phyloP scores from a whole-genome alignment of 2,797 vertebrate species.

The Alectoris magna region DNA sequence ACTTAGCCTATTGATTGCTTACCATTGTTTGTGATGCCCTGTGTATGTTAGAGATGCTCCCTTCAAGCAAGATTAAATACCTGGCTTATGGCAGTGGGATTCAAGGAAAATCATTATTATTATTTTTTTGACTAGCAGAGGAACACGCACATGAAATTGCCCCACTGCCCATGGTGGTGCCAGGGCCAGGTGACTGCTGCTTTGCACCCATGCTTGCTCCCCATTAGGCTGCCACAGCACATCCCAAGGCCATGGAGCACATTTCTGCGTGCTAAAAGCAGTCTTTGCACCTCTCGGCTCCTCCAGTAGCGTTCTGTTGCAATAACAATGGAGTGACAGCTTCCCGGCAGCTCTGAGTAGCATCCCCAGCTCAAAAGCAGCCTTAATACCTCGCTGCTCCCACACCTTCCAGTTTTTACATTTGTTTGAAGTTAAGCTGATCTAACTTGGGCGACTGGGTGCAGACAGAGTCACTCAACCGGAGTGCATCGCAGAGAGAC shows the following conservation, averaged over 20 bases:
- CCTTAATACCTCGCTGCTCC: not conserved
- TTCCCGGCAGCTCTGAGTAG: not conserved
- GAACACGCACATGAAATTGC: not conserved
- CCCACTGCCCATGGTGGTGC: not conserved
- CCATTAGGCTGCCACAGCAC: not conserved
- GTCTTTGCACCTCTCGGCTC: not conserved
- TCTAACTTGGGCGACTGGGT: constrained; percentile 7
- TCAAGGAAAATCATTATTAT: constrained; percentile 4
- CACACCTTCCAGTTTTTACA: not conserved
- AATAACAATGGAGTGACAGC: constrained; percentile 48
- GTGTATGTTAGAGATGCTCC: constrained; percentile 9
- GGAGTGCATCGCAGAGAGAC: not conserved
- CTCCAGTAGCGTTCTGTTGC: not conserved
- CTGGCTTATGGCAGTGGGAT: constrained; percentile 28
- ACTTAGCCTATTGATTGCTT: constrained; percentile 61
- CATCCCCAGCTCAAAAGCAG: constrained; percentile 41
- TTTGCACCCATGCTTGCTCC: not conserved
- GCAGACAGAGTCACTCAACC: not conserved
- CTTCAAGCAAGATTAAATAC: constrained; percentile 67
- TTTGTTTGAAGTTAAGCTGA: constrained; percentile 62
- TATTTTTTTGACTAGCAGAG: not conserved
- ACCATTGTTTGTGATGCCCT: constrained; percentile 52
- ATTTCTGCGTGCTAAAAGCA: not conserved
- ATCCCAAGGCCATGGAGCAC: fast-evolving
- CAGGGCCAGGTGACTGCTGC: not conserved